phyloP scores from a whole-genome alignment of 2,113 vertebrate genomes.

The Zapornia atra region DNA sequence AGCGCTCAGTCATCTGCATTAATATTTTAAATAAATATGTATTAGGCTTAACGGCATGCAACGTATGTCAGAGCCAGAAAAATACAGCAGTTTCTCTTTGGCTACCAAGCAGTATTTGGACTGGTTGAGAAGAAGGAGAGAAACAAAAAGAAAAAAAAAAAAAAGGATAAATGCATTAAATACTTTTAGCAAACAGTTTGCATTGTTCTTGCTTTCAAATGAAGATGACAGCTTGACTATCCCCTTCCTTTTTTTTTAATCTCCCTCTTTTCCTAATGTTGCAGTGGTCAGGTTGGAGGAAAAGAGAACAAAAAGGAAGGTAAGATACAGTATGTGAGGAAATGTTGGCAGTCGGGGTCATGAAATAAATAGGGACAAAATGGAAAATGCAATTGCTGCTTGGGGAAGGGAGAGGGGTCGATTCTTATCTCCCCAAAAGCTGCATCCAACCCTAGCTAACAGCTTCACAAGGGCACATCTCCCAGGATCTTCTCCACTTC shows the following conservation, averaged over 20 bases:
- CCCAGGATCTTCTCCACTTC: not conserved
- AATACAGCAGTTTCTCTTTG: not conserved
- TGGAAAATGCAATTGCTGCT: not conserved
- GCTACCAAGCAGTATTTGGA: not conserved
- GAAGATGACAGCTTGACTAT: not conserved
- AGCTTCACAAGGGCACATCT: not conserved
- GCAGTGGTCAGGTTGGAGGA: not conserved
- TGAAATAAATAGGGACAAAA: not conserved
- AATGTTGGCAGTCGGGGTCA: not conserved
- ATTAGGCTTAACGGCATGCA: not conserved
- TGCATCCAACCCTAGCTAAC: not conserved
- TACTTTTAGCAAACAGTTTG: not conserved
- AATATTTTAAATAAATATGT: slow-evolving; percentile 57
- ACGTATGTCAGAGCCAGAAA: not conserved
- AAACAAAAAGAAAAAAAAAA: not conserved
- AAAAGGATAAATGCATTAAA: not conserved
- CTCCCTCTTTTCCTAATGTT: not conserved
- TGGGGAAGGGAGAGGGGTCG: not conserved
- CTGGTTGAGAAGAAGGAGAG: not conserved
- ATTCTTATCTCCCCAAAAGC: not conserved
- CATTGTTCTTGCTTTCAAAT: slow-evolving; percentile 7
- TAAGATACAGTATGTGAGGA: not conserved
- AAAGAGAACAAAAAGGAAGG: not conserved
- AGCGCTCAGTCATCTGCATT: not conserved
- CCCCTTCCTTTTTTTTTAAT: not conserved